A percentile compares a stretch with the other conserved stretches of the same genome.
phyloP scores from a whole-genome alignment of 2,113 vertebrate genomes.

The Accipiter cooperii region DNA sequence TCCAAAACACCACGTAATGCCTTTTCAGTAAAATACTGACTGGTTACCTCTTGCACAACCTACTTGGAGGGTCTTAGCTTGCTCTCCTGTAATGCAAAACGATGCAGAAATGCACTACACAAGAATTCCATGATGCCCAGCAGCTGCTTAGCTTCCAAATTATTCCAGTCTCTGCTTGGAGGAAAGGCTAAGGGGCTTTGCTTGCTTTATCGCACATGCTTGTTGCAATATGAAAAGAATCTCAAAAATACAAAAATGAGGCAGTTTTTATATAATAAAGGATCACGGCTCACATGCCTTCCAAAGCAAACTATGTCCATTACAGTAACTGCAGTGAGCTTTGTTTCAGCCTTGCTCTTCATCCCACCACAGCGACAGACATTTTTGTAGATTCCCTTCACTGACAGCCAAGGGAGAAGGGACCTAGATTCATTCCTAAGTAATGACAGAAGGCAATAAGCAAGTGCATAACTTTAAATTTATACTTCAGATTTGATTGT shows the following conservation, averaged over 20 bases:
- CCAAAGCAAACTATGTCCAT: not conserved
- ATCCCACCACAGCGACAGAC: not conserved
- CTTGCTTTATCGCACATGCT: not conserved
- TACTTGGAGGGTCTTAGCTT: not conserved
- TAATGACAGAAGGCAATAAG: constrained; percentile 10
- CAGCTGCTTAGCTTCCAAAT: not conserved
- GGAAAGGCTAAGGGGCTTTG: not conserved
- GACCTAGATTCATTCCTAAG: not conserved
- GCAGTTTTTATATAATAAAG: not conserved
- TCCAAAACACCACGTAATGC: not conserved
- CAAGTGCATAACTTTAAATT: constrained; percentile 20
- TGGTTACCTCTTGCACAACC: not conserved
- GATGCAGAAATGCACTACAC: not conserved
- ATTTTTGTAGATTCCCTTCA: not conserved
- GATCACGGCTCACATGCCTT: not conserved
- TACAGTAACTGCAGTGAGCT: not conserved
- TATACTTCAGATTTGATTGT: constrained; percentile 42
- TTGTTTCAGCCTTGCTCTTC: not conserved
- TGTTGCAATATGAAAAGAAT: not conserved
- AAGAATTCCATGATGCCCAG: not conserved
- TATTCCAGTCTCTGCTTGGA: not conserved
- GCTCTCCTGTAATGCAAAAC: not conserved
- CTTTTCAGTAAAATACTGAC: not conserved
- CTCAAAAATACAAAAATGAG: not conserved
- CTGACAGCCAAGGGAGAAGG: not conserved